Conservation (phyloP, 2,888 invertebrate genomes). For the Nomada goodeniana region DNA sequence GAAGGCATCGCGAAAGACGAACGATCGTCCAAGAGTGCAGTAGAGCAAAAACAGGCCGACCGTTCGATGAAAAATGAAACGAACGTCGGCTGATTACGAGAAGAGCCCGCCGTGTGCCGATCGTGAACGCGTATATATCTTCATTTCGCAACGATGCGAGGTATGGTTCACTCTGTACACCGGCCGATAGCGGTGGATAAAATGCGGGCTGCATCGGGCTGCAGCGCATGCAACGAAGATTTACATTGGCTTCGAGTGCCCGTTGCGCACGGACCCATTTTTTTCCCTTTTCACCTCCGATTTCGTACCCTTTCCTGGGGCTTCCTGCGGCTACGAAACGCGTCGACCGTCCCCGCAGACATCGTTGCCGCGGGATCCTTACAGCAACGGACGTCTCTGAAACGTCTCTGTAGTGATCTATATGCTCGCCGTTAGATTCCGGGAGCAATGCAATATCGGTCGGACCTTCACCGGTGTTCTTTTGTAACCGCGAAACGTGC, state of each 20-base stretch:
- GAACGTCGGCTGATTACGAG: slow-evolving; percentile 65
- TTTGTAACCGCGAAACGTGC: slow-evolving; percentile 38
- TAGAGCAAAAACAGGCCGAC: neutral
- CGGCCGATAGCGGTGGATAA: slow-evolving; percentile 50
- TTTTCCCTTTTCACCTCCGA: slow-evolving; percentile 8
- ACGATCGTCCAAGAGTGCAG: slow-evolving; percentile 15
- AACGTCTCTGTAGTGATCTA: slow-evolving; percentile 37
- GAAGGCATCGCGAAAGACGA: slow-evolving; percentile 1
- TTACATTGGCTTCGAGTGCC: slow-evolving; percentile 56
- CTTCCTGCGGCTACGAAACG: slow-evolving; percentile 40
- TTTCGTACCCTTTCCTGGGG: slow-evolving; percentile 28
- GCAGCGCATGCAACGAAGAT: slow-evolving; percentile 58
- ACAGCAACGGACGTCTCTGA: slow-evolving; percentile 7
- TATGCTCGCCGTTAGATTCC: slow-evolving; percentile 49
- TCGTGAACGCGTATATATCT: slow-evolving; percentile 67
- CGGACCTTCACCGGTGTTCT: slow-evolving; percentile 49
- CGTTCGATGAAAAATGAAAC: slow-evolving; percentile 56
- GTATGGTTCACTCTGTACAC: slow-evolving; percentile 67
- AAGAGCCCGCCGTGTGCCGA: slow-evolving; percentile 51
- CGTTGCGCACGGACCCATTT: slow-evolving; percentile 9
- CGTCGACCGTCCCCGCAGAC: neutral
- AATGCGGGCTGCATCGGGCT: slow-evolving; percentile 31
- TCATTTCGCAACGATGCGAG: slow-evolving; percentile 73
- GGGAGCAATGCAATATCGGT: slow-evolving; percentile 42
- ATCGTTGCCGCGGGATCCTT: neutral